Percentiles rank a stretch among this genome's conserved stretches.
Conservation (phyloP, 1,140 invertebrate genomes). For the Holotrichia oblita region DNA sequence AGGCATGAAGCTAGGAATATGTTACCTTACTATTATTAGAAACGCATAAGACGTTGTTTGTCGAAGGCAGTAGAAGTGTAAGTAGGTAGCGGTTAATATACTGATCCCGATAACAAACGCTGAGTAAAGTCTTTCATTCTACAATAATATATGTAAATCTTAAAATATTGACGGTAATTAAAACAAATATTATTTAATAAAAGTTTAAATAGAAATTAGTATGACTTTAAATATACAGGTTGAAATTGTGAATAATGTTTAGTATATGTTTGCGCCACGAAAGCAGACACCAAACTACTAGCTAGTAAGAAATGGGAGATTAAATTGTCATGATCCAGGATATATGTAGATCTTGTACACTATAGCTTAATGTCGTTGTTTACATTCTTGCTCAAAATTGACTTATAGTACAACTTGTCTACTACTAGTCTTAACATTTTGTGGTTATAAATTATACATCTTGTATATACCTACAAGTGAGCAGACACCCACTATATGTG, state of each 20-base stretch:
- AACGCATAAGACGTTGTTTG: neutral
- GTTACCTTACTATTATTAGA: slow-evolving; percentile 28
- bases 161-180: neutral
- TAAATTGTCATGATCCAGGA: too few species aligned
- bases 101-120: slow-evolving; percentile 16
- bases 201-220: neutral
- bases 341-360: too few species aligned
- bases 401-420: too few species aligned
- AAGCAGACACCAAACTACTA: too few species aligned
- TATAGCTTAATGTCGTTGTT: too few species aligned
- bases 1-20: slow-evolving; percentile 33
- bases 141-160: neutral
- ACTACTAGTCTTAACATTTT: too few species aligned
- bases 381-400: too few species aligned
- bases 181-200: neutral
- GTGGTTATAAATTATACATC: too few species aligned
- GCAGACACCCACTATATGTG: too few species aligned
- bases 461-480: too few species aligned
- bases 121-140: slow-evolving; percentile 1
- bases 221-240: neutral
- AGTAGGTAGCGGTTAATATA: slow-evolving; percentile 25
- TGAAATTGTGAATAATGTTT: neutral
- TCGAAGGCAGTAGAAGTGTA: neutral
- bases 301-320: too few species aligned
- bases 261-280: neutral